Conservation (phyloP, 2,113 vertebrate genomes). For the Glareola pratincola region DNA sequence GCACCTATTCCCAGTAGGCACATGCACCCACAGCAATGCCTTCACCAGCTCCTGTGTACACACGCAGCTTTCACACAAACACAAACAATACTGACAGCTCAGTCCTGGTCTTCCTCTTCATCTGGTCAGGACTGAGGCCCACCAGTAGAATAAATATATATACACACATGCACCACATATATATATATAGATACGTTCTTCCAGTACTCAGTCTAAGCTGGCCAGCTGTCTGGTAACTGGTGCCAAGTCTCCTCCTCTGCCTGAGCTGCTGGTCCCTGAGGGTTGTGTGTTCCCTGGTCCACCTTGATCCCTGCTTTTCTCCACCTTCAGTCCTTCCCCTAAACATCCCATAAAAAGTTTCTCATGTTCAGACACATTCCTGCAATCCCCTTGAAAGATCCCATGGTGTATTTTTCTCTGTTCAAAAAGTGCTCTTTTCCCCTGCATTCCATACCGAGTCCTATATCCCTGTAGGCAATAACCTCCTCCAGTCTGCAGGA, state of each 20-base stretch:
- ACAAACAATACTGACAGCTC: background rate
- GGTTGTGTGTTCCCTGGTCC: background rate
- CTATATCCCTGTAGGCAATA: background rate
- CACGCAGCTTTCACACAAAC: background rate
- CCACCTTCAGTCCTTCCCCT: background rate
- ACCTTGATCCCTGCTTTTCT: background rate
- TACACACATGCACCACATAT: too few species aligned
- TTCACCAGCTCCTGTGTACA: background rate
- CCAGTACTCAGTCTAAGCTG: background rate
- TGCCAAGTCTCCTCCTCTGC: background rate
- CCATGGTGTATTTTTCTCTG: accelerated
- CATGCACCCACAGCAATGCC: background rate
- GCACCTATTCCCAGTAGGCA: background rate
- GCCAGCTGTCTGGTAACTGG: accelerated
- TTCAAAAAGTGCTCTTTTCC: background rate
- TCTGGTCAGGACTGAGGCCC: background rate
- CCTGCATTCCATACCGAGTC: accelerated
- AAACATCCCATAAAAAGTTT: background rate
- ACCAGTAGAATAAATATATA: accelerated
- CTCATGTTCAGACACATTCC: background rate
- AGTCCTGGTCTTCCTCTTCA: background rate
- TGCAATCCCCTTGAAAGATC: background rate
- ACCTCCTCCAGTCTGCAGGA: background rate
- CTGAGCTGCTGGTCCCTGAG: background rate
- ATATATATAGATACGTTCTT: background rate